Evolutionary conservation across 2,113 vertebrate genomes (phyloP).

Genomic region (Panthera uncia): DNA sequence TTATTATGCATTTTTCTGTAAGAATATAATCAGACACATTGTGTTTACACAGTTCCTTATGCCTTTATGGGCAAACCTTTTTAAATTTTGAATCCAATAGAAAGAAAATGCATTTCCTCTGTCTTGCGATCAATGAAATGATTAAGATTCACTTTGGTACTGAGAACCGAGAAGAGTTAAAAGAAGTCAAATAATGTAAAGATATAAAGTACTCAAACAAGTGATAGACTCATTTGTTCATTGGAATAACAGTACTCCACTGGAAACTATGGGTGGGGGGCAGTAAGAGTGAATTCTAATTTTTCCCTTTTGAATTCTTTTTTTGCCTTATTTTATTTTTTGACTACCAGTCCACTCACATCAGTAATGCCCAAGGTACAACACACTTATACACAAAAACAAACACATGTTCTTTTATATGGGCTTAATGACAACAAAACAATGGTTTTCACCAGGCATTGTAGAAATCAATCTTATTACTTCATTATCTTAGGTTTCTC

Average conservation of each 20-base stretch:
- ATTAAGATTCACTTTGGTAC: neutral
- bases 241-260: neutral
- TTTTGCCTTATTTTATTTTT: constrained; percentile 9
- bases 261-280: neutral
- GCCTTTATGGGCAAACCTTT: neutral
- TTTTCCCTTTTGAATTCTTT: neutral
- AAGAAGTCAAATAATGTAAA: neutral
- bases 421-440: neutral
- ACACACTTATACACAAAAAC: neutral
- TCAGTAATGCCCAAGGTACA: neutral
- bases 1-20: neutral
- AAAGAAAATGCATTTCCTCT: constrained; percentile 15
- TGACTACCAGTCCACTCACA: neutral
- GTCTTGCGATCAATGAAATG: constrained; percentile 8
- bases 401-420: neutral
- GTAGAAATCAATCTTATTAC: neutral
- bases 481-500: neutral
- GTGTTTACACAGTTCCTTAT: neutral
- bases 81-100: neutral
- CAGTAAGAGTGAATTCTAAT: neutral
- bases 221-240: neutral
- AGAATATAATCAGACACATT: neutral
- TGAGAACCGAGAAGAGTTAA: neutral
- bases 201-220: neutral
- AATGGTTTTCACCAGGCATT: neutral